Evolutionary conservation across 2,888 invertebrate genomes (phyloP), one percentile per base, ranked within the genome.

Genomic region (Oscheius sp.): DNA sequence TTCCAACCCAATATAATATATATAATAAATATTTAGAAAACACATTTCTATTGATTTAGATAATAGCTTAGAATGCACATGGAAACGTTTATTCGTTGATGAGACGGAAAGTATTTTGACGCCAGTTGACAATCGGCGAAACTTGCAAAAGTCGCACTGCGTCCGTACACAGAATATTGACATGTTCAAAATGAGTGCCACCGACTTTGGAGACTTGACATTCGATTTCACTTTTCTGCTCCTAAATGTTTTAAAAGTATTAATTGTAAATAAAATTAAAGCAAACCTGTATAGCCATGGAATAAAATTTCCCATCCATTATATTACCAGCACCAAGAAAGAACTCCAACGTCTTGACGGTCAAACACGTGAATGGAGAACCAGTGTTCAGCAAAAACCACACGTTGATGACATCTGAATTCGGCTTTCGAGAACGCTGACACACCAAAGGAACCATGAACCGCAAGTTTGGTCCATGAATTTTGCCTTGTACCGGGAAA

Each of bases 331-430:
- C 6, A 27, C 71, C 71, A 46, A 61, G 45, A 6, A 73, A 46
- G 1, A 25, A 25, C 67, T 73, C 73, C 71, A 73, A 29, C 48
- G 71, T 61, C 52, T 76, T 76, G 42, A 63, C 45, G 4, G 63
- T 65, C 15, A 76, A 20, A 50, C 72, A 76, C 20, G 73, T 76
- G 53, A 65, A 72, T 0, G 71, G 71, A n/a, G 75, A 76, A n/a
- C 72, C 63, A 3, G 53, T 58, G 31, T 76, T 61, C 0, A 48
- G 39, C 8, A 74, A 29, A 37, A 74, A 75, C 73, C 73, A 73
- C 27, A 74, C 64, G 46, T 48, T 74, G 45, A 74, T 65, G 34
- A 69, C n/a, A n/a, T n/a, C n/a, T n/a, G n/a, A n/a, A n/a, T n/a
- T n/a, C n/a, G n/a, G n/a, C 69, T 42, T 70, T 65, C 2, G 74